Conservation (phyloP, 35 echinoderm and acorn worm genomes). For the Ophiothrix spiculata region DNA sequence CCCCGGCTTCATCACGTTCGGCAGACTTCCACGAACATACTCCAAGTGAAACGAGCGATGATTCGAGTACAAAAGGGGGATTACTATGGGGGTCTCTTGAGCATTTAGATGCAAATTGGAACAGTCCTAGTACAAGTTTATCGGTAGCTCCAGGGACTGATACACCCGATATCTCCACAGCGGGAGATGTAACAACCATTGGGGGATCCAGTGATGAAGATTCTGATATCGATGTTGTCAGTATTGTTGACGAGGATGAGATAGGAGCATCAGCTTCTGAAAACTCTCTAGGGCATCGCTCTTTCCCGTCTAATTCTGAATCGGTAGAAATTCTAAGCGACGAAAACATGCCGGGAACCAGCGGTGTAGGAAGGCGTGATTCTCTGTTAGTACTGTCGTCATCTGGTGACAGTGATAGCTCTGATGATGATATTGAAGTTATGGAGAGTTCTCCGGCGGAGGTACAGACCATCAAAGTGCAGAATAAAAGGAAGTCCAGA, state of each 20-base stretch:
- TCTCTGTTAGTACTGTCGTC: slow-evolving; percentile 21
- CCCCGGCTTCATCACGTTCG: not conserved
- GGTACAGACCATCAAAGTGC: not conserved
- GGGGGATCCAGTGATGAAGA: slow-evolving; percentile 41
- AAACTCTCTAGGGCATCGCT: slow-evolving; percentile 18
- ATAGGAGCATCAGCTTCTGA: slow-evolving; percentile 5
- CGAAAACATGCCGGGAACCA: slow-evolving; percentile 14
- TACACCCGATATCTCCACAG: slow-evolving; percentile 43
- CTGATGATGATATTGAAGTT: slow-evolving; percentile 46
- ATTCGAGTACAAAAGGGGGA: not conserved
- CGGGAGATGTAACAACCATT: slow-evolving; percentile 36
- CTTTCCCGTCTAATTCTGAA: not conserved
- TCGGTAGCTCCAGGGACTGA: slow-evolving; percentile 38
- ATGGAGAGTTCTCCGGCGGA: not conserved
- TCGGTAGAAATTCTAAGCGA: slow-evolving; percentile 25
- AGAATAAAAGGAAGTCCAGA: slow-evolving; percentile 12
- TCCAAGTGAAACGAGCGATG: slow-evolving; percentile 27
- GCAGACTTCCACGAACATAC: slow-evolving; percentile 15
- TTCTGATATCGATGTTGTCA: slow-evolving; percentile 57
- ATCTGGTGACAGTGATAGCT: not conserved
- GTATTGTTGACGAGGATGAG: slow-evolving; percentile 26
- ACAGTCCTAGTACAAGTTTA: slow-evolving; percentile 40
- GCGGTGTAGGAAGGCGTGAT: slow-evolving; percentile 11
- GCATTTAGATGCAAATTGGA: slow-evolving; percentile 32
- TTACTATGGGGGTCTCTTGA: slow-evolving; percentile 11